phyloP scores from a whole-genome alignment of 1,140 invertebrate species.

The Grapholita molesta region DNA sequence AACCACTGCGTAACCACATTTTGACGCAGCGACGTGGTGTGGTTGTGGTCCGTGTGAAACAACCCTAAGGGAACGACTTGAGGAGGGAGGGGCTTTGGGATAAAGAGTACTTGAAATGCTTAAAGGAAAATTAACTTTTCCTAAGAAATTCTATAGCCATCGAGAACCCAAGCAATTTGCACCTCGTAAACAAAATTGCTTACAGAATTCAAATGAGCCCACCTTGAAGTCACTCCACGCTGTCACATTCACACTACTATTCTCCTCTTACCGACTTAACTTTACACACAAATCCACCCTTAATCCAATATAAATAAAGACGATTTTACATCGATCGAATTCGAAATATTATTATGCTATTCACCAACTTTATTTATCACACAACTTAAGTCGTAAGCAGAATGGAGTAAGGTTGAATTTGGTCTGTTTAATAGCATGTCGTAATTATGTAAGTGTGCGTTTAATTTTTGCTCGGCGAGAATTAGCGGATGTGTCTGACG shows the following conservation, averaged over 20 bases:
- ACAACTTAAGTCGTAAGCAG: background rate
- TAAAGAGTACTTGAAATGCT: background rate
- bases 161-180: background rate
- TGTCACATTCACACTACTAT: slow-evolving; percentile 4
- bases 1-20: too few species aligned
- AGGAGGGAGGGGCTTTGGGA: too few species aligned
- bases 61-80: too few species aligned
- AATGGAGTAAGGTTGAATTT: background rate
- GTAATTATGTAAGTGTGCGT: background rate
- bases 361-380: background rate
- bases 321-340: background rate
- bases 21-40: too few species aligned
- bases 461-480: slow-evolving; percentile 2
- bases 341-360: background rate
- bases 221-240: slow-evolving; percentile 6
- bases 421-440: background rate
- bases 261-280: background rate
- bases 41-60: too few species aligned
- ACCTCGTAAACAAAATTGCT: slow-evolving; percentile 7
- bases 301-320: background rate
- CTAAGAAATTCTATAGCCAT: background rate
- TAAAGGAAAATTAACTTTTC: background rate
- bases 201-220: slow-evolving; percentile 12
- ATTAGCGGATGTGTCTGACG: slow-evolving; percentile 9
- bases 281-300: background rate